Evolutionary conservation across 1,140 invertebrate genomes (phyloP).

Genomic region (Camponotus pennsylvanicus): DNA sequence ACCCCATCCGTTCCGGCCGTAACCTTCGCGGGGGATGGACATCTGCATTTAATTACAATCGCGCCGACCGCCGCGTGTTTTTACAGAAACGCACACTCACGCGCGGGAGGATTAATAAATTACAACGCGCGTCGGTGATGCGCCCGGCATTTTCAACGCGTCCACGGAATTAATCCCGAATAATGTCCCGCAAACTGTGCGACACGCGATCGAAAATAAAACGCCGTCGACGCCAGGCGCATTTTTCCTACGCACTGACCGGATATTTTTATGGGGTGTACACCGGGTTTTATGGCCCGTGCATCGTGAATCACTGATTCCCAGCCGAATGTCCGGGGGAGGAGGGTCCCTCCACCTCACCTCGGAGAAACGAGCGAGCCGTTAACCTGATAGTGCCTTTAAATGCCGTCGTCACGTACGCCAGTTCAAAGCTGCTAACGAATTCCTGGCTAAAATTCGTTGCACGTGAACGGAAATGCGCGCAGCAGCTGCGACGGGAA

Average conservation of each 20-base stretch:
- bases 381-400: conserved; percentile 67
- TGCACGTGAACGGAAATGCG: conserved; percentile 39
- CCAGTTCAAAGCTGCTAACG: conserved; percentile 48
- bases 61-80: conserved; percentile 31
- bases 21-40: conserved; percentile 36
- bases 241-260: conserved; percentile 13
- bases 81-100: background rate
- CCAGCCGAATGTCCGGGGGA: conserved; percentile 36
- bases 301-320: conserved; percentile 68
- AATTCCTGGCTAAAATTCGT: conserved; percentile 47
- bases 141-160: conserved; percentile 58
- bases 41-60: conserved; percentile 60
- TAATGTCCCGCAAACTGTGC: conserved; percentile 65
- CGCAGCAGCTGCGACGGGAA: conserved; percentile 22
- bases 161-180: conserved; percentile 69
- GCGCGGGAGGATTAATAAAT: conserved; percentile 68
- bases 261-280: conserved; percentile 70
- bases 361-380: conserved; percentile 51
- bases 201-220: conserved; percentile 68
- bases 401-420: conserved; percentile 44
- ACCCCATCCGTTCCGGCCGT: conserved; percentile 43
- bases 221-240: background rate
- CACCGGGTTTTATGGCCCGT: conserved; percentile 63
- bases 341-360: background rate
- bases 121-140: conserved; percentile 53